phyloP scores from a whole-genome alignment of 30 jellyfish, hydroid and myxozoan species.

The Aurelia coerulea region DNA sequence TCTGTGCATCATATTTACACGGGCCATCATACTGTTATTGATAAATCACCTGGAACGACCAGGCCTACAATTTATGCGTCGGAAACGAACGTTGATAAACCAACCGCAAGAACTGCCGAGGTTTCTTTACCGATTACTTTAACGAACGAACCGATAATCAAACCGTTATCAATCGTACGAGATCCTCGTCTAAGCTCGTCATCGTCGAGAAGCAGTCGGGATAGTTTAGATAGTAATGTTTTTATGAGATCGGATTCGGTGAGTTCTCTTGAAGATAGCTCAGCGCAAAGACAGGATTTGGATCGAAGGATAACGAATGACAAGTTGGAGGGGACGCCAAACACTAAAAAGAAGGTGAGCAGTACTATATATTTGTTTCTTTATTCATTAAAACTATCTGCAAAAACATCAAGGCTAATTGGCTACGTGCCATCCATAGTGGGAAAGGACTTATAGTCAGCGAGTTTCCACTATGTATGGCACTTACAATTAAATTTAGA shows the following conservation, averaged over 20 bases:
- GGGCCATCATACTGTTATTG: background rate
- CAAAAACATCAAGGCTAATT: no score
- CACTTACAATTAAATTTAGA: no score
- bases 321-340: conserved; percentile 33
- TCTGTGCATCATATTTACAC: background rate
- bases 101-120: no score
- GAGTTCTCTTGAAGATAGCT: conserved; percentile 65
- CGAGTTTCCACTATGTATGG: no score
- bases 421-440: no score
- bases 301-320: conserved; percentile 33
- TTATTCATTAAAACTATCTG: no score
- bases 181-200: conserved; percentile 73
- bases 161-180: conserved; percentile 44
- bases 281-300: conserved; percentile 11
- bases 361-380: background rate
- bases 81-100: background rate
- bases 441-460: no score
- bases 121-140: no score
- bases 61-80: conserved; percentile 6
- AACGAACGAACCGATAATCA: conserved; percentile 3
- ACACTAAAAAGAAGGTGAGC: conserved; percentile 64
- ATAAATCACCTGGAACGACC: background rate
- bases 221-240: conserved; percentile 44
- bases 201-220: conserved; percentile 76
- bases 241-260: conserved; percentile 74